phyloP scores from a whole-genome alignment of 2,888 invertebrate genomes.

The Microctonus hyperodae region DNA sequence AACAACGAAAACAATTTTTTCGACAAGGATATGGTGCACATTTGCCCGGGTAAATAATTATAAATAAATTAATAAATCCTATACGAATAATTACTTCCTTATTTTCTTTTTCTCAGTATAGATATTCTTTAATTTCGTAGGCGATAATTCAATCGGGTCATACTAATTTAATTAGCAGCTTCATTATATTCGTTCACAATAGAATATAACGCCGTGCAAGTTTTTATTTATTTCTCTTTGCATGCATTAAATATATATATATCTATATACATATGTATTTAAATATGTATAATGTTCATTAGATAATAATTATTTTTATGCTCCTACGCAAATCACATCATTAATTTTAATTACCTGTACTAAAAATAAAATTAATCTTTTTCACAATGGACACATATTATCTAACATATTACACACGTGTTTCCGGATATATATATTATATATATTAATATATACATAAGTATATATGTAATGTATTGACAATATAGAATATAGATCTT shows the following conservation, averaged over 20 bases:
- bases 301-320: background rate
- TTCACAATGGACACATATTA: background rate
- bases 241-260: background rate
- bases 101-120: background rate
- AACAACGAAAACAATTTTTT: constrained; percentile 69
- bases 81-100: background rate
- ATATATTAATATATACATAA: no score
- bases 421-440: no score
- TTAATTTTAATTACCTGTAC: background rate
- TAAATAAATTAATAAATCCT: no score
- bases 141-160: background rate
- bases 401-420: background rate
- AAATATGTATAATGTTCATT: background rate
- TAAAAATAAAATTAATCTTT: background rate
- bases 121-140: background rate
- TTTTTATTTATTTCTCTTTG: no score
- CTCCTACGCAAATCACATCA: background rate
- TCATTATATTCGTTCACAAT: background rate
- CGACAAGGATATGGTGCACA: constrained; percentile 69
- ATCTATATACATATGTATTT: background rate
- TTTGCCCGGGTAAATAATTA: constrained; percentile 70
- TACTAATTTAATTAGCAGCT: constrained; percentile 10
- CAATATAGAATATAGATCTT: background rate
- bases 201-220: no score
- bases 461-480: no score